Evolutionary conservation across 1,140 invertebrate genomes (phyloP).

Genomic region (Lysiphlebus fabarum): DNA sequence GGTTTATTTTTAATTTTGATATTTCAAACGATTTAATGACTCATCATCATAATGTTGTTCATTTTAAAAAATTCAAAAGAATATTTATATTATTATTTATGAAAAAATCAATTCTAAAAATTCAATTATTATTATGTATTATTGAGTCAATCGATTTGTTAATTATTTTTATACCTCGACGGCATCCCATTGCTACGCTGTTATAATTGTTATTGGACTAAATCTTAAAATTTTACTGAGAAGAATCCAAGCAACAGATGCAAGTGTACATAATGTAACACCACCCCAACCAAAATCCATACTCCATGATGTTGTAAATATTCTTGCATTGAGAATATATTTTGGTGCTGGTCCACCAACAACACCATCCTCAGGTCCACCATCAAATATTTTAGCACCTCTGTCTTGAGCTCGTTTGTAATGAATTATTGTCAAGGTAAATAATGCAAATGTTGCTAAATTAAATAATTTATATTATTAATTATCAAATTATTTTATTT

Average conservation of each 20-base stretch:
- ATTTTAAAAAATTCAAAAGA: too few species aligned
- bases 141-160: not conserved
- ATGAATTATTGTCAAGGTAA: constrained; percentile 85
- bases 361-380: constrained; percentile 69
- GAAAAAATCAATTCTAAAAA: too few species aligned
- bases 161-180: constrained; percentile 37
- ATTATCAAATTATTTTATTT: constrained; percentile 1
- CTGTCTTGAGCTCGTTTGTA: constrained; percentile 76
- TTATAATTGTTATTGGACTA: constrained; percentile 72
- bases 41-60: too few species aligned
- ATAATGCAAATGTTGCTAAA: constrained; percentile 81
- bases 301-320: constrained; percentile 77
- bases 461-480: constrained; percentile 28
- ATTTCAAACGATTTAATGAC: too few species aligned
- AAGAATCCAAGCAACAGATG: constrained; percentile 79
- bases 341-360: constrained; percentile 56
- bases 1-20: too few species aligned
- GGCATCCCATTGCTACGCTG: constrained; percentile 58
- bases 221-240: constrained; percentile 87
- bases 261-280: constrained; percentile 72
- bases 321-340: constrained; percentile 60
- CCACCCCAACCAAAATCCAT: constrained; percentile 80
- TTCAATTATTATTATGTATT: not conserved
- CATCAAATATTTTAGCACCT: constrained; percentile 56
- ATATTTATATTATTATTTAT: too few species aligned